Base-by-base conservation (phyloP, 2,888 invertebrate species). In the Tolmerus cingulatus region DNA sequence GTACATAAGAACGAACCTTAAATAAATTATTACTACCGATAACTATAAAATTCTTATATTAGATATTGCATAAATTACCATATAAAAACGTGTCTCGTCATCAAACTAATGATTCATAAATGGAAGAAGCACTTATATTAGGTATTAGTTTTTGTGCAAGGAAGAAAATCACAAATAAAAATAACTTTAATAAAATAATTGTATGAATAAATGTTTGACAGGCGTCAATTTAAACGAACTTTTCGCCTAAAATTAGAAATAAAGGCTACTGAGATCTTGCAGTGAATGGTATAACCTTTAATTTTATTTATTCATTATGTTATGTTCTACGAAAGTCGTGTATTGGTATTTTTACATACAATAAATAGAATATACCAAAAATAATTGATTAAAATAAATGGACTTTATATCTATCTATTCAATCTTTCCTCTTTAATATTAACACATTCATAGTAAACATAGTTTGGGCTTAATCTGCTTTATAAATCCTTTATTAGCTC, bases 1-100 rank as follows among this genome's bases (percentile, higher is more conserved):
- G 43, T 78, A 78, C 16, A 19, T 81, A 57, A 84, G 74, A 37
- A 84, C 12, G 43, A 84, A n/a, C 84, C 84, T 84, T 84, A 23
- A 30, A 40, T 7, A 27, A n/a, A 79, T 46, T 12, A 81, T 81
- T 55, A 66, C 19, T 57, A 37, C 16, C n/a, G 40, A 3, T 14
- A 66, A 37, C 19, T 3, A 66, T 9, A 9, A 30, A 2, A 14
- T 8, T 34, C 7, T 30, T 19, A 30, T n/a, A 82, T n/a, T 34
- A 12, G 27, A 19, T 81, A 81, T 81, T 23, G 27, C 1, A 66
- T 23, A 14, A 12, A n/a, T 55, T 84, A 84, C 84, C 84, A 84
- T 84, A 40, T 23, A 66, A 84, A 84, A 84, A 84, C 37, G 2
- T 40, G 34, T 19, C n/a, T 84, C 43, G 66, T 40, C 84, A 84